These are phyloP conservation scores for Xylocopa sonorina DNA, from an alignment of 1,140 invertebrate species.

Conservation along the genomic window DNA sequence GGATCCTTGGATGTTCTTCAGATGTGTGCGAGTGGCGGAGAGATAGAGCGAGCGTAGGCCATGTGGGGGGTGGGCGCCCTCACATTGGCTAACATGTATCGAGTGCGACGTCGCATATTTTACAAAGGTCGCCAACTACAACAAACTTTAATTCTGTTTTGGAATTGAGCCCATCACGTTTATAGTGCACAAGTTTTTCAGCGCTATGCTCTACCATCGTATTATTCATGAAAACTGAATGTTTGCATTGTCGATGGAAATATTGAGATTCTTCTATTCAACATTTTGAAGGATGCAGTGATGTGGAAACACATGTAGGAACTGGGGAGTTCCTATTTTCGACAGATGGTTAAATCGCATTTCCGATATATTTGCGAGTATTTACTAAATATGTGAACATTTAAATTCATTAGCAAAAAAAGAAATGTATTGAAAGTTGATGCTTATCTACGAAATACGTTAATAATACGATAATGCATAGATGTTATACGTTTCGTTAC, in stretches of 20 bases:
- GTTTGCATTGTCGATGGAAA: constrained; percentile 13
- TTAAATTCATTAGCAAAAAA: constrained; percentile 47
- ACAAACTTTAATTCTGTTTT: constrained; percentile 78
- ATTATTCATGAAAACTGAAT: constrained; percentile 33
- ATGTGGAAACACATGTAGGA: constrained; percentile 12
- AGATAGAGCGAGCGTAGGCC: constrained; percentile 81
- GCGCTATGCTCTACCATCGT: constrained; percentile 25
- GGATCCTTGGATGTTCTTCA: constrained; percentile 90
- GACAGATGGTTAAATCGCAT: constrained; percentile 19
- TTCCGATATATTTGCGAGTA: constrained; percentile 47
- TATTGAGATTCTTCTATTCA: constrained; percentile 26
- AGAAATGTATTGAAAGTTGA: constrained; percentile 32
- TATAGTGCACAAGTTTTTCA: constrained; percentile 24
- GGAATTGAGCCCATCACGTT: constrained; percentile 77
- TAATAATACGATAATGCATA: constrained; percentile 38
- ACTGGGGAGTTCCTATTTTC: constrained; percentile 24
- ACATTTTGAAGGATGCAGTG: constrained; percentile 13
- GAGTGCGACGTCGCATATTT: constrained; percentile 78
- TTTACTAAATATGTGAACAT: constrained; percentile 41
- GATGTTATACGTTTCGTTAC: constrained; percentile 43
- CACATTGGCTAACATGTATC: constrained; percentile 80
- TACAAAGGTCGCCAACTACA: constrained; percentile 79
- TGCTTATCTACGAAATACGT: constrained; percentile 41
- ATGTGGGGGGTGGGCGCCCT: constrained; percentile 82
- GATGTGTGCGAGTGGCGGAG: constrained; percentile 79